Evolutionary conservation across 2,113 vertebrate genomes (phyloP).

Genomic region (Melanotaenia duboulayi): DNA sequence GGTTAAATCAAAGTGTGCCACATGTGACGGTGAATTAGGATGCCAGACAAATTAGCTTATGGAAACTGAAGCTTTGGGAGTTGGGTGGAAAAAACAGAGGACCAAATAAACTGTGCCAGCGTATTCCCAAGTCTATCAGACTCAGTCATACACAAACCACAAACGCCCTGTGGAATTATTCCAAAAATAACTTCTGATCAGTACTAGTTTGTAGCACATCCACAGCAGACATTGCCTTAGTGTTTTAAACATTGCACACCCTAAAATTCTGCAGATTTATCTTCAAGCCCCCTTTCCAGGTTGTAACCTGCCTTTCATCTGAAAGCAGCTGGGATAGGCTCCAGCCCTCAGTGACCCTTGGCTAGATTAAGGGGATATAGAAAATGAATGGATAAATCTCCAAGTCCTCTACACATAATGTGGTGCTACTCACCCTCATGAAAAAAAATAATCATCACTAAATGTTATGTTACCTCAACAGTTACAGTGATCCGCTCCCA

Average conservation of each 20-base stretch:
- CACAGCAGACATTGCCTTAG: background rate
- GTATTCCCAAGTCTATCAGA: slow-evolving; percentile 12
- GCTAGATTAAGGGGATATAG: no score
- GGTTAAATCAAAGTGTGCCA: slow-evolving; percentile 65
- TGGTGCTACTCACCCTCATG: background rate
- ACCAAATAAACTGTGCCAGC: slow-evolving; percentile 17
- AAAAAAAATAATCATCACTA: background rate
- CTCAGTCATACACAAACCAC: slow-evolving; percentile 1
- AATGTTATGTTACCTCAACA: background rate
- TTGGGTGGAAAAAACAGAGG: slow-evolving; percentile 26
- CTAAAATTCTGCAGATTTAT: no score
- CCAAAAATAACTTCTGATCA: slow-evolving; percentile 14
- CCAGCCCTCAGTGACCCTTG: no score
- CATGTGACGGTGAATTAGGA: slow-evolving; percentile 45
- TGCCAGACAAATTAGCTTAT: slow-evolving; percentile 56
- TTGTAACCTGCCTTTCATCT: no score
- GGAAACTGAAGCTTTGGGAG: slow-evolving; percentile 46
- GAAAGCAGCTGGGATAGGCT: no score
- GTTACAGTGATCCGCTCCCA: background rate
- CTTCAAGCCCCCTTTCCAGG: background rate
- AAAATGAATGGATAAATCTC: no score
- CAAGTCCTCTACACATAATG: background rate
- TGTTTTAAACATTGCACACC: background rate
- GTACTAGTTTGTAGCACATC: background rate
- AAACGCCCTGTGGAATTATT: slow-evolving; percentile 15